Evolutionary conservation across 2,113 vertebrate species (phyloP).

Genomic region (Butorides virescens): DNA sequence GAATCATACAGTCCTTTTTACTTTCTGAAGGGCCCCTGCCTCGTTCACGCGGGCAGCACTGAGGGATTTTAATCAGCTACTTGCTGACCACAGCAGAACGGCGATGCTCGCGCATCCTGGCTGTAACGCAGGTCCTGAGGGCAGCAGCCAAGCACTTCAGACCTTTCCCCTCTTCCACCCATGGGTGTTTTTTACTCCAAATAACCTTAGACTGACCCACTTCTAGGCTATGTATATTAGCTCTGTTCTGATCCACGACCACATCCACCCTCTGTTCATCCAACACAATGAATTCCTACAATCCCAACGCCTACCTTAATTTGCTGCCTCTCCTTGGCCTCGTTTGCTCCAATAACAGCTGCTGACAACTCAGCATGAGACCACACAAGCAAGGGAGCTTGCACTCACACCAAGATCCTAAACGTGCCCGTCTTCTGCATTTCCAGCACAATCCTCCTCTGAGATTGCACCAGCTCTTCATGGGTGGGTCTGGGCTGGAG

Average conservation of each 20-base stretch:
- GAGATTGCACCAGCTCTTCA: no score
- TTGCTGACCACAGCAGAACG: background rate
- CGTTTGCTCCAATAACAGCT: accelerated
- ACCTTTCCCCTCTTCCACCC: background rate
- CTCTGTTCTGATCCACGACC: background rate
- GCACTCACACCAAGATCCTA: accelerated
- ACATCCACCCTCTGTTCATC: background rate
- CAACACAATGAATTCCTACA: background rate
- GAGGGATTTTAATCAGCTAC: background rate
- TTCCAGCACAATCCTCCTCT: background rate
- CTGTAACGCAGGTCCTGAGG: background rate
- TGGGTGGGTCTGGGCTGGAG: background rate
- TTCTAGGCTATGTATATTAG: background rate
- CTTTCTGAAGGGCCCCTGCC: background rate
- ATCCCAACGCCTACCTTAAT: accelerated
- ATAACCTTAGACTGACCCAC: background rate
- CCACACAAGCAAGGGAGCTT: background rate
- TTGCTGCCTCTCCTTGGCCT: background rate
- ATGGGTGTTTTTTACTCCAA: background rate
- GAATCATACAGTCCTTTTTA: background rate
- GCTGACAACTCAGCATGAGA: background rate
- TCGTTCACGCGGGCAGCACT: accelerated
- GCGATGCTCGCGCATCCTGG: accelerated
- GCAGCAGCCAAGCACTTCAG: background rate
- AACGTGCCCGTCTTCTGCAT: background rate